Evolutionary conservation across 2,113 vertebrate genomes (phyloP), one percentile per base, ranked within the genome.

Genomic region (Nerophis lumbriciformis): DNA sequence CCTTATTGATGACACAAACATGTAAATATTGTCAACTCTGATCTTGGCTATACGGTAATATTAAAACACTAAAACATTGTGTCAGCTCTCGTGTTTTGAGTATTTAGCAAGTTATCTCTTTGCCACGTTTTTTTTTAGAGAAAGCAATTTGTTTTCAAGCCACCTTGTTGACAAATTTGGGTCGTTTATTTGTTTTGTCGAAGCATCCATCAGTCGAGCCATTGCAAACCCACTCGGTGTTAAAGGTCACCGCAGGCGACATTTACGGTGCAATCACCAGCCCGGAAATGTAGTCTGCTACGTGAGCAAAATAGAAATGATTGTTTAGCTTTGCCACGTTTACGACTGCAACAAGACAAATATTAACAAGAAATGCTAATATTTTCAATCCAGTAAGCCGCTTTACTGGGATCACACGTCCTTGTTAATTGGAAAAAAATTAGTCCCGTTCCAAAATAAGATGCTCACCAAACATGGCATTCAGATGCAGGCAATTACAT

Each of bases 291-390:
- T 72, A 72, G 45, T 11, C 42, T 12, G 42, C 11, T 35, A 56
- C 35, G 44, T 63, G 68, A 80, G 64, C 71, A 76, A 66, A 79
- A 59, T 70, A 80, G 64, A 61, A 72, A 66, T 56, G 68, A 77
- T 49, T 61, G 63, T 42, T 9, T 74, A 72, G 69, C 68, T 63
- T 61, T 75, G 49, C 59, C 37, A 48, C 59, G 14, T 12, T 45
- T 12, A 45, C 6, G 5, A 45, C 42, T 4, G 12, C 12, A 12
- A 45, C 10, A 45, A 12, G 12, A 28, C 28, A 12, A 3, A 12
- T 45, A 11, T 9, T 45, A 12, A 11, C 10, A 52, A 52, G 28
- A 75, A 73, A 73, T 76, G 78, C 77, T 74, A 73, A 69, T 71
- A 67, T 67, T 71, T 69, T 53, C 52, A 75, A 71, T 69, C 61